Base-by-base conservation (phyloP, 2,797 vertebrate genomes). In the Perodicticus potto region DNA sequence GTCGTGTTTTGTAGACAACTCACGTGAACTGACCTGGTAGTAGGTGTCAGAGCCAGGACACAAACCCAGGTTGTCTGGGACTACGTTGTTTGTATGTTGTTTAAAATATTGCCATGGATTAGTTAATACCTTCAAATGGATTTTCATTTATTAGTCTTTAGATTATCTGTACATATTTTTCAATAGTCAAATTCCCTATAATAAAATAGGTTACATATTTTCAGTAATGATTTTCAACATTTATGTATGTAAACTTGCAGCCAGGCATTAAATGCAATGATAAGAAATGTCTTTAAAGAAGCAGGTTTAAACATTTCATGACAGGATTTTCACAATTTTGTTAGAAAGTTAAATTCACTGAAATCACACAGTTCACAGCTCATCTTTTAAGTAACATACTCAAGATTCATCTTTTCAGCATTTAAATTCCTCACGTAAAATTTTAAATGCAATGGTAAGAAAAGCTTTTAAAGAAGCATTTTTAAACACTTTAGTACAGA, bases 111-210 rank as follows among this genome's bases (percentile, higher is more conserved):
- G 17, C 14, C n/a, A 20, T 61, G 65, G 73, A 34, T 94, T 81
- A 96, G 43, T 91, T 80, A 80, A 74, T 85, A 80, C 27, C 67
- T 76, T 82, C 72, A 67, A 73, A 27, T 81, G 67, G 32, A 45
- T 88, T 73, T 92, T 43, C 19, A 40, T 57, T 94, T 82, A 89
- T 67, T 83, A 65, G 49, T 73, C 29, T 49, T 76, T 77, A 92
- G 22, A 34, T 0, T n/a, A 11, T 80, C 29, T 67, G 43, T 67
- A 45, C n/a, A 34, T n/a, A 14, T 67, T 67, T 77, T 77, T 77
- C 20, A 73, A 13, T 77, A 77, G 45, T 53, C 45, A 77, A 53
- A 53, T 22, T n/a, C 19, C 29, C 32, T n/a, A 3, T 77, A 77
- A 77, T 77, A 77, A 53, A 53, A 76, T 19, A 77, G 45, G 32